Conservation (phyloP, 2,113 vertebrate genomes). For the Todiramphus saurophagus region DNA sequence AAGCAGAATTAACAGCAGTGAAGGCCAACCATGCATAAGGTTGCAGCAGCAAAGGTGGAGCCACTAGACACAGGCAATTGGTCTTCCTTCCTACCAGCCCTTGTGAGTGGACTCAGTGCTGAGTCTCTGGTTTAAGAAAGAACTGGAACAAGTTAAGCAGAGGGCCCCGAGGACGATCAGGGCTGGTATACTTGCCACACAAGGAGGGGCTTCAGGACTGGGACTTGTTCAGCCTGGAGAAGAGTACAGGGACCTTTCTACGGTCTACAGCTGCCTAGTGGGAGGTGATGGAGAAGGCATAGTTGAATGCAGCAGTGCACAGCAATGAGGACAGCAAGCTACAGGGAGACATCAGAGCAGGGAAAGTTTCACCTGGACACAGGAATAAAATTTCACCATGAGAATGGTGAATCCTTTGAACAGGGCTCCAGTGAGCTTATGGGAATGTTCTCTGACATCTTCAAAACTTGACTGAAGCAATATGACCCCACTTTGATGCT, state of each 20-base stretch:
- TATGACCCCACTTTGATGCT: not conserved
- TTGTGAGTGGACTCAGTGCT: not conserved
- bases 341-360: not conserved
- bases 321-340: rapidly evolving
- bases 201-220: not conserved
- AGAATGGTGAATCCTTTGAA: not conserved
- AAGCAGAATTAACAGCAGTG: not conserved
- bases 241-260: not conserved
- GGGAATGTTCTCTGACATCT: not conserved
- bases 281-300: not conserved
- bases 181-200: not conserved
- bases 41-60: not conserved
- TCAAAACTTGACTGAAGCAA: not conserved
- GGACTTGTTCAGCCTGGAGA: not conserved
- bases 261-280: not conserved
- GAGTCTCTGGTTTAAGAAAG: not conserved
- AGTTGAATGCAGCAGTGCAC: rapidly evolving
- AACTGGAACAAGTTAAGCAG: not conserved
- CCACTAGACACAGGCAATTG: not conserved
- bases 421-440: not conserved
- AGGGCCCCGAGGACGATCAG: not conserved
- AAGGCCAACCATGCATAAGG: not conserved
- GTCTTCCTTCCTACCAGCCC: not conserved
- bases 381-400: not conserved
- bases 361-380: not conserved